Evolutionary conservation across 2,888 invertebrate genomes (phyloP).

Genomic region (Caenorhabditis uteleia): DNA sequence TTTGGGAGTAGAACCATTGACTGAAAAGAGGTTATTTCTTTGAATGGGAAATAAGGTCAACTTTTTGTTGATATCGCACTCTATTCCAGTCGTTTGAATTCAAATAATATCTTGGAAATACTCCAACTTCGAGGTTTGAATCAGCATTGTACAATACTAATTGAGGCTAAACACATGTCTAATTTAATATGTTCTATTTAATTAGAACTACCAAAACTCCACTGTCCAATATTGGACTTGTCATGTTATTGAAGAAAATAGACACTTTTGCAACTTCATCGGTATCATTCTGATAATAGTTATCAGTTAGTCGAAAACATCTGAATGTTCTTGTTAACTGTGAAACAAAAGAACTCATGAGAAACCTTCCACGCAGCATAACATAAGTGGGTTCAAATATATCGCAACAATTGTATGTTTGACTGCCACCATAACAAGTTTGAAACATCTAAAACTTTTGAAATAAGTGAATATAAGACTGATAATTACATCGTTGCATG

Average conservation of each 20-base stretch:
- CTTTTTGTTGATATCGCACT: conserved; percentile 34
- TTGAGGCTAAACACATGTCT: conserved; percentile 28
- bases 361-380: conserved; percentile 46
- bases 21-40: neutral
- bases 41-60: neutral
- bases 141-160: conserved; percentile 45
- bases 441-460: conserved; percentile 31
- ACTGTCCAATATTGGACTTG: conserved; percentile 34
- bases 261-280: conserved; percentile 48
- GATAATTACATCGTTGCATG: conserved; percentile 19
- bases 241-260: conserved; percentile 43
- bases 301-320: conserved; percentile 41
- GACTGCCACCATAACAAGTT: conserved; percentile 42
- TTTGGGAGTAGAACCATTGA: conserved; percentile 19
- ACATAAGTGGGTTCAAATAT: conserved; percentile 47
- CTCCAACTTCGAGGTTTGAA: conserved; percentile 30
- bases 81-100: conserved; percentile 49
- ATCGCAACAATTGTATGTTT: conserved; percentile 41
- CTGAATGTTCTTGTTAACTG: conserved; percentile 4
- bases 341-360: neutral
- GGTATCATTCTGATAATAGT: conserved; percentile 46
- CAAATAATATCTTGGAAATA: conserved; percentile 46
- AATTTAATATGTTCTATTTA: neutral
- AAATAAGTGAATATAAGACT: neutral
- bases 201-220: conserved; percentile 11